These are phyloP conservation scores for Spea multiplicata DNA, from an alignment of 2,113 vertebrate species.

Conservation along the genomic window DNA sequence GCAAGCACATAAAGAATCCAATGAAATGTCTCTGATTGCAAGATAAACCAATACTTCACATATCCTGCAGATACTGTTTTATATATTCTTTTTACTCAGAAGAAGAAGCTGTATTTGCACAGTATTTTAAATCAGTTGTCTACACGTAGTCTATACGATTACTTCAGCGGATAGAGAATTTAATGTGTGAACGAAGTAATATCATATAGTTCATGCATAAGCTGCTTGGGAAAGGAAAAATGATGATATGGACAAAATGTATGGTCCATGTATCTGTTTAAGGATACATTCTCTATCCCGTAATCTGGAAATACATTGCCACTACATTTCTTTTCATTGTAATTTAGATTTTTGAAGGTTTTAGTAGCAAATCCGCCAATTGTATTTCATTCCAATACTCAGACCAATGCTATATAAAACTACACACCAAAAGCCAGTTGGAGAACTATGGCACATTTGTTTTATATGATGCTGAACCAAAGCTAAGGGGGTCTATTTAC, in stretches of 20 bases:
- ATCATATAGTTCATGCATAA: background rate
- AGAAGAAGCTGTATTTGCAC: background rate
- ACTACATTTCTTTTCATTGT: too few relatives aligned
- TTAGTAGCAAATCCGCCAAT: too few relatives aligned
- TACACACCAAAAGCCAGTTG: too few relatives aligned
- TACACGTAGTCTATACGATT: background rate
- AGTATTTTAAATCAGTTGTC: background rate
- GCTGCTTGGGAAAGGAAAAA: slow-evolving; percentile 11
- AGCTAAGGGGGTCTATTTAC: too few relatives aligned
- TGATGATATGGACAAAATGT: slow-evolving; percentile 9
- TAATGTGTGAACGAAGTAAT: background rate
- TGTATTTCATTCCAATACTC: too few relatives aligned
- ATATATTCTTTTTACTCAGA: slow-evolving; percentile 8
- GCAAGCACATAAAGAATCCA: background rate
- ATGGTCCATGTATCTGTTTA: background rate
- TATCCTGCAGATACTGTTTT: background rate
- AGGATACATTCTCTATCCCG: too few relatives aligned
- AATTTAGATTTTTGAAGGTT: too few relatives aligned
- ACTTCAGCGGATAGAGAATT: background rate
- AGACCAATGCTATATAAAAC: too few relatives aligned
- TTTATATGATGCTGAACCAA: too few relatives aligned
- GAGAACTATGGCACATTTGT: too few relatives aligned
- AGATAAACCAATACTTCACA: slow-evolving; percentile 3
- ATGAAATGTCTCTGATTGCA: background rate
- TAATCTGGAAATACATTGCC: too few relatives aligned